These are phyloP conservation scores for Macropodus opercularis DNA, from an alignment of 2,797 vertebrate species.

Conservation along the genomic window DNA sequence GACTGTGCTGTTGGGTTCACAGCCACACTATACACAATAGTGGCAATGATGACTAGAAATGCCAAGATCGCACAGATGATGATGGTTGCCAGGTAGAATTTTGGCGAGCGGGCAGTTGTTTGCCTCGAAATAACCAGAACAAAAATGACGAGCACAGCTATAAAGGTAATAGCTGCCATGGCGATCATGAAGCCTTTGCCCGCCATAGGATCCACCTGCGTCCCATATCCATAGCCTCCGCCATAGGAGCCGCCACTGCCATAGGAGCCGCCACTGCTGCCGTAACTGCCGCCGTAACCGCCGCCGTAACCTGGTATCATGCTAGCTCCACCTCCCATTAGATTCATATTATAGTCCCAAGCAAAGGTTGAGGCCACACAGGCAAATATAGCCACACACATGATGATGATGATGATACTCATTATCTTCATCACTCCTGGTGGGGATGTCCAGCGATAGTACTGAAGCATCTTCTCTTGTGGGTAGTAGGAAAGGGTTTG, in stretches of 20 bases:
- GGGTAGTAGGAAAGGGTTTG: slow-evolving; percentile 85
- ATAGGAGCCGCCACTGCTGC: slow-evolving; percentile 12
- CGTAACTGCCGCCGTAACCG: slow-evolving; percentile 34
- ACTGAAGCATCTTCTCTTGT: slow-evolving; percentile 84
- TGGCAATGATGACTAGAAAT: slow-evolving; percentile 87
- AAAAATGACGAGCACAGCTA: slow-evolving; percentile 85
- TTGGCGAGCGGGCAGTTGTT: slow-evolving; percentile 76
- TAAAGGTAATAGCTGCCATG: slow-evolving; percentile 86
- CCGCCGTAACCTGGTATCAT: slow-evolving; percentile 59
- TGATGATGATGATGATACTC: slow-evolving; percentile 86
- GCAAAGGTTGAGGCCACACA: slow-evolving; percentile 90
- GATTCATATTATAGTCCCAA: slow-evolving; percentile 86
- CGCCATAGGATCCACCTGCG: slow-evolving; percentile 81
- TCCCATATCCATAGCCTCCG: slow-evolving; percentile 35
- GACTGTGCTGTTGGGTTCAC: slow-evolving; percentile 90
- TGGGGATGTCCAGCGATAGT: slow-evolving; percentile 89
- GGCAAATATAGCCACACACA: slow-evolving; percentile 90
- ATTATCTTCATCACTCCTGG: slow-evolving; percentile 93
- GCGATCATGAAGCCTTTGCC: slow-evolving; percentile 91
- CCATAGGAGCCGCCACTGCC: slow-evolving; percentile 37
- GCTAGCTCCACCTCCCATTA: slow-evolving; percentile 75
- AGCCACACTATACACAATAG: slow-evolving; percentile 89
- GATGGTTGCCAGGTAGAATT: slow-evolving; percentile 86
- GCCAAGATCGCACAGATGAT: slow-evolving; percentile 84
- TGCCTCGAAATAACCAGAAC: slow-evolving; percentile 85